A percentile compares a stretch with the other conserved stretches of the same genome.
Evolutionary conservation across 1,140 invertebrate species (phyloP).

Genomic region (Anastatus disparis): DNA sequence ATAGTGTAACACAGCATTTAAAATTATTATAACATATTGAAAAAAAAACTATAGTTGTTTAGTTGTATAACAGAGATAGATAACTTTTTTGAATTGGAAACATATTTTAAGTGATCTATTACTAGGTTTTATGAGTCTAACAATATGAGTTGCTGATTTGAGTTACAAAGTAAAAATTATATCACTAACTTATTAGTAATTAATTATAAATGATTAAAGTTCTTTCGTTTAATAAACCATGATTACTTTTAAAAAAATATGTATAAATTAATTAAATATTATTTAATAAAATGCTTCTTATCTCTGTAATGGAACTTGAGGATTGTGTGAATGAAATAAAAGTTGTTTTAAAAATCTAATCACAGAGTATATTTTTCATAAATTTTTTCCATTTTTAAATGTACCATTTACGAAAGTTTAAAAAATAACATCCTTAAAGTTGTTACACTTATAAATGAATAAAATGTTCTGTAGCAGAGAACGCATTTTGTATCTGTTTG

Average conservation of each 20-base stretch:
- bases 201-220: too few relatives aligned
- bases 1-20: constrained; percentile 77
- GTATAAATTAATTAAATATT: too few relatives aligned
- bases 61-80: too few relatives aligned
- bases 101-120: too few relatives aligned
- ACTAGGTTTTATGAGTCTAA: too few relatives aligned
- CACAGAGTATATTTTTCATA: constrained; percentile 27
- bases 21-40: constrained; percentile 75
- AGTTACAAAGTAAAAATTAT: too few relatives aligned
- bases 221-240: not conserved
- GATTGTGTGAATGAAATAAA: constrained; percentile 15
- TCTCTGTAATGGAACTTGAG: constrained; percentile 12
- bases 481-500: not conserved
- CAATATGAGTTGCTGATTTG: too few relatives aligned
- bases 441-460: not conserved
- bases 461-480: not conserved
- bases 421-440: constrained; percentile 19
- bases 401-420: constrained; percentile 9
- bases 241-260: not conserved
- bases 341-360: constrained; percentile 35
- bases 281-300: constrained; percentile 5
- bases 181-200: too few relatives aligned
- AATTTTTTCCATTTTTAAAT: constrained; percentile 21
- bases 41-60: too few relatives aligned
- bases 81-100: too few relatives aligned